phyloP scores from a whole-genome alignment of 2,888 invertebrate species.

The Diploptera punctata region DNA sequence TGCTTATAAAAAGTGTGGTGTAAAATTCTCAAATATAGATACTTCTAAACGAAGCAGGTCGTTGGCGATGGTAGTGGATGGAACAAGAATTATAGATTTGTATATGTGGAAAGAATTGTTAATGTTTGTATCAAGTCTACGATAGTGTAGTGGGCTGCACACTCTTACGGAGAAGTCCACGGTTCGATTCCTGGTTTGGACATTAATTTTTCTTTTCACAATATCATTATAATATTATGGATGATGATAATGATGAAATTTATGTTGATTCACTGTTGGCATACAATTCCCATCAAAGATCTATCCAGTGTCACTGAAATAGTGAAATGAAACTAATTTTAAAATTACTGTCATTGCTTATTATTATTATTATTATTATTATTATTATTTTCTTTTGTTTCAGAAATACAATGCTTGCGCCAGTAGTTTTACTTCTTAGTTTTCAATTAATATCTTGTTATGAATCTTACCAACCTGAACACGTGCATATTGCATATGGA shows the following conservation, averaged over 20 bases:
- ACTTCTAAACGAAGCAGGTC: neutral
- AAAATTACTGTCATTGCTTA: neutral
- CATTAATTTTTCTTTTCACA: no score
- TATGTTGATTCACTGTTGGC: neutral
- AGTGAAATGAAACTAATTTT: neutral
- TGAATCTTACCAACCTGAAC: conserved; percentile 39
- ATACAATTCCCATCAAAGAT: neutral
- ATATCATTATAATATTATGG: no score
- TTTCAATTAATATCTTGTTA: neutral
- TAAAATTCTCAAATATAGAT: neutral
- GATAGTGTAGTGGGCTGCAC: no score
- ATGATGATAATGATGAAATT: neutral
- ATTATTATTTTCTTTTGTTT: neutral
- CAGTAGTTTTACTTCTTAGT: neutral
- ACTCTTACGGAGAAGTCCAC: no score
- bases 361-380: neutral
- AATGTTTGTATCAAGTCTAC: no score
- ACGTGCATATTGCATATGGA: conserved; percentile 37
- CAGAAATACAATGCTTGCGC: neutral
- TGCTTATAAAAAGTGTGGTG: no score
- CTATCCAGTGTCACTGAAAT: neutral
- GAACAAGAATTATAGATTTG: no score
- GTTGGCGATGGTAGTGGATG: no score
- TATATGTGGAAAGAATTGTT: no score
- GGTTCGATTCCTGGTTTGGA: no score